These are phyloP conservation scores for Syngnathus rostellatus DNA, from an alignment of 2,797 vertebrate species.

Conservation along the genomic window DNA sequence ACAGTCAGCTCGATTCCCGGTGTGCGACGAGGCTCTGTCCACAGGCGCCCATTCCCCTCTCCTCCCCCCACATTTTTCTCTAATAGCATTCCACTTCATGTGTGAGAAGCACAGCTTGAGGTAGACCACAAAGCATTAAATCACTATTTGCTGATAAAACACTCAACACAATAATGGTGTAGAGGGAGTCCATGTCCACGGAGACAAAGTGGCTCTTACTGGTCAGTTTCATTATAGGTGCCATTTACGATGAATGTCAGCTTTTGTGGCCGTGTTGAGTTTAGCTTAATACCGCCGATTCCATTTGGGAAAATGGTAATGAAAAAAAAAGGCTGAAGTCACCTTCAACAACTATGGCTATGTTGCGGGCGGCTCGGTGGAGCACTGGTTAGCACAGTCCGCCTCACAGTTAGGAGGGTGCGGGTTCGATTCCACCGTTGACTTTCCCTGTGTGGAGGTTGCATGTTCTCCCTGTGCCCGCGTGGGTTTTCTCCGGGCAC, in stretches of 20 bases:
- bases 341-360: too few relatives aligned
- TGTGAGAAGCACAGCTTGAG: conserved; percentile 60
- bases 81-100: conserved; percentile 62
- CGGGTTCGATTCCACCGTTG: too few relatives aligned
- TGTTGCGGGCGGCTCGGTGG: too few relatives aligned
- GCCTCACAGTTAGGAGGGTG: too few relatives aligned
- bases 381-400: too few relatives aligned
- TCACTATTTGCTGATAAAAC: conserved; percentile 65
- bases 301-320: too few relatives aligned
- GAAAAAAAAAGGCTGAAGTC: not conserved
- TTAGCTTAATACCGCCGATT: conserved; percentile 12
- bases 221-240: conserved; percentile 50
- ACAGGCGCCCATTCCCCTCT: conserved; percentile 16
- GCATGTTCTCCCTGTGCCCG: too few relatives aligned
- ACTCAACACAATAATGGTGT: conserved; percentile 47
- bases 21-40: conserved; percentile 41
- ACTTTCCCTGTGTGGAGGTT: too few relatives aligned
- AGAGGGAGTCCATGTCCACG: conserved; percentile 49
- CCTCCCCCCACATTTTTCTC: conserved; percentile 33
- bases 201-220: conserved; percentile 26
- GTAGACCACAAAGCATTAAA: conserved; percentile 59
- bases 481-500: too few relatives aligned
- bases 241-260: conserved; percentile 33
- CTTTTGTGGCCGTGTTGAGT: conserved; percentile 32
- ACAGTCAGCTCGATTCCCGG: conserved; percentile 54